Evolutionary conservation across 2,113 vertebrate genomes (phyloP).

Genomic region (Coryphaenoides rupestris): DNA sequence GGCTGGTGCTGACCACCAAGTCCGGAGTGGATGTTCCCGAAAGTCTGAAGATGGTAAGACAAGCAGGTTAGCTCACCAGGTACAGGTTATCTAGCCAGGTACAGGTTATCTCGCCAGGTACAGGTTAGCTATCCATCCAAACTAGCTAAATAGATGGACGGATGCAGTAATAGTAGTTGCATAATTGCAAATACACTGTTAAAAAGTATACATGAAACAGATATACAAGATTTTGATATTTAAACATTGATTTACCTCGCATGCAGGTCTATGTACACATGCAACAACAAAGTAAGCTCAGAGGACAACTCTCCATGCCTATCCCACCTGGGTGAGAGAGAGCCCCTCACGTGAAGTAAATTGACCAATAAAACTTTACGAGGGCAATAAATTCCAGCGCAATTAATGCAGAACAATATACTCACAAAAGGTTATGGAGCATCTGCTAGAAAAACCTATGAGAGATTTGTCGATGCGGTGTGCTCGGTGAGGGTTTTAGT

Average conservation of each 20-base stretch:
- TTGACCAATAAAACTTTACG: constrained; percentile 71
- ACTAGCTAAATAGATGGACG: neutral
- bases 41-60: constrained; percentile 69
- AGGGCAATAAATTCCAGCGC: constrained; percentile 64
- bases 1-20: constrained; percentile 94
- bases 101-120: no score
- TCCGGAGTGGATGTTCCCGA: constrained; percentile 92
- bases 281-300: no score
- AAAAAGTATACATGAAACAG: neutral
- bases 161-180: constrained; percentile 50
- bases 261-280: no score
- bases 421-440: constrained; percentile 61
- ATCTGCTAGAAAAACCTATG: constrained; percentile 58
- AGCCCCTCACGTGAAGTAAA: constrained; percentile 48
- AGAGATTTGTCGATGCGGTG: no score
- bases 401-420: constrained; percentile 71
- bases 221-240: no score
- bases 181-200: no score
- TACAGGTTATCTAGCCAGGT: no score
- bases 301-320: neutral
- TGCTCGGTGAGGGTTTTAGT: no score
- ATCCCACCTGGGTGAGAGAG: constrained; percentile 22
- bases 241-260: no score
- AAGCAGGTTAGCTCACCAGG: no score
- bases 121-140: no score